Evolutionary conservation across 2,888 invertebrate species (phyloP), one percentile per base, ranked within the genome.

Genomic region (Gasteruption jaculator): DNA sequence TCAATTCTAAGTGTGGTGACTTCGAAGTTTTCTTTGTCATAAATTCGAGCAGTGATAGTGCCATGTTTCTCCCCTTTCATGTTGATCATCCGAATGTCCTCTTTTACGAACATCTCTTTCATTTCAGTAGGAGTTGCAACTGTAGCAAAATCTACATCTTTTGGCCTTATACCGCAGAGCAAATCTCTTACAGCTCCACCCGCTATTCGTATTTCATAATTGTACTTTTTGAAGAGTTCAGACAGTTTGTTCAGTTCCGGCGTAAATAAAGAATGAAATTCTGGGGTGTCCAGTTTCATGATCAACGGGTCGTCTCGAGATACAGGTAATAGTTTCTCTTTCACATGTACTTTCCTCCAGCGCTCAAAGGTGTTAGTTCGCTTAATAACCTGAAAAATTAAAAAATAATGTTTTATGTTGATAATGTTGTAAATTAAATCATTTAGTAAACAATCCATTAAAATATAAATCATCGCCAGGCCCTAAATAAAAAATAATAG

Each of bases 131-230:
- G 99, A 1, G 96, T 97, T 6, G 99, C 99, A 11, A 86, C 88
- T 5, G 97, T 95, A 0, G 99, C 99, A 75, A 99, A 95, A 73
- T 99, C 99, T 35, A 99, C 74, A 73, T 99, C 99, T 62, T 86
- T 86, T 1, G 95, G 94, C 52, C 74, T 73, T 36, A 78, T 79
- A 4, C 82, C 80, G 79, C 85, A 80, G n/a, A 93, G 66, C 20
- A 92, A 74, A 70, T 92, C 92, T 50, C 91, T 80, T 1, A 99
- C 97, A 12, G 97, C 95, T 4, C 99, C 99, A 31, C 99, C 99
- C 26, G 96, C 97, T 45, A 99, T 83, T 54, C 97, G 76, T 43
- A 99, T 74, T 71, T 96, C 92, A 77, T 84, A 82, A 38, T 84
- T 76, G 63, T 91, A 77, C 61, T 85, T 84, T 43, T 83, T 77